These are phyloP conservation scores for Hyppa rectilinea DNA, from an alignment of 2,888 invertebrate genomes.

Conservation along the genomic window DNA sequence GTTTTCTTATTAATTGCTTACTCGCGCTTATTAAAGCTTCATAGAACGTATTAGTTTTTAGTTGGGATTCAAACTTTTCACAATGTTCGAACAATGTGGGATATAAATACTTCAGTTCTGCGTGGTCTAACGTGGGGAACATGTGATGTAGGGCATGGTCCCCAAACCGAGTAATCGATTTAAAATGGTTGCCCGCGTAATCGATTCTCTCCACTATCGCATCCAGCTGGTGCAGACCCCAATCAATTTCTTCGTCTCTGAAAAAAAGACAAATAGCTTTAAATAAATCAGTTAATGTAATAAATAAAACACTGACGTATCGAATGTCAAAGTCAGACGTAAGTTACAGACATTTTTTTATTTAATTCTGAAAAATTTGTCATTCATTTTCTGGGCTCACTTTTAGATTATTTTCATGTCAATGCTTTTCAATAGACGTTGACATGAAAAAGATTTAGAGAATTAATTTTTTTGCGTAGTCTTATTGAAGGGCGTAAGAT, in stretches of 20 bases:
- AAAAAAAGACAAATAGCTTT: slow-evolving; percentile 64
- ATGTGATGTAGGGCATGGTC: slow-evolving; percentile 95
- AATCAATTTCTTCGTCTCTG: slow-evolving; percentile 91
- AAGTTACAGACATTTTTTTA: slow-evolving; percentile 28
- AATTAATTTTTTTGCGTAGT: slow-evolving; percentile 8
- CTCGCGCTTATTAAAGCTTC: slow-evolving; percentile 93
- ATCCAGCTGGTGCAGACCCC: slow-evolving; percentile 95
- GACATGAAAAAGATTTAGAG: slow-evolving; percentile 39
- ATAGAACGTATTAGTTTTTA: slow-evolving; percentile 89
- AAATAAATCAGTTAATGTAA: slow-evolving; percentile 22
- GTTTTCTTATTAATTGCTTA: slow-evolving; percentile 83
- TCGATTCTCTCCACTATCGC: slow-evolving; percentile 93
- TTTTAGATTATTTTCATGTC: slow-evolving; percentile 33
- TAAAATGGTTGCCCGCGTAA: slow-evolving; percentile 91
- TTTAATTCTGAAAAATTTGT: slow-evolving; percentile 8
- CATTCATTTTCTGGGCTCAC: slow-evolving; percentile 29
- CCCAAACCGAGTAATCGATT: slow-evolving; percentile 94
- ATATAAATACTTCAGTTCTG: slow-evolving; percentile 92
- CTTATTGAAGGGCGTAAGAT: slow-evolving; percentile 20
- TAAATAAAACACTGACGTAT: slow-evolving; percentile 18
- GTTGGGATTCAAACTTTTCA: slow-evolving; percentile 91
- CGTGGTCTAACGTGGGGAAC: slow-evolving; percentile 95
- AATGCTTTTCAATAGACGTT: slow-evolving; percentile 28
- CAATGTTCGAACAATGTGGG: slow-evolving; percentile 92
- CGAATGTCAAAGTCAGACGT: slow-evolving; percentile 21